A percentile compares a stretch with the other conserved stretches of the same genome.
Conservation (phyloP, 2,113 vertebrate species). For the Nannospalax galili region DNA sequence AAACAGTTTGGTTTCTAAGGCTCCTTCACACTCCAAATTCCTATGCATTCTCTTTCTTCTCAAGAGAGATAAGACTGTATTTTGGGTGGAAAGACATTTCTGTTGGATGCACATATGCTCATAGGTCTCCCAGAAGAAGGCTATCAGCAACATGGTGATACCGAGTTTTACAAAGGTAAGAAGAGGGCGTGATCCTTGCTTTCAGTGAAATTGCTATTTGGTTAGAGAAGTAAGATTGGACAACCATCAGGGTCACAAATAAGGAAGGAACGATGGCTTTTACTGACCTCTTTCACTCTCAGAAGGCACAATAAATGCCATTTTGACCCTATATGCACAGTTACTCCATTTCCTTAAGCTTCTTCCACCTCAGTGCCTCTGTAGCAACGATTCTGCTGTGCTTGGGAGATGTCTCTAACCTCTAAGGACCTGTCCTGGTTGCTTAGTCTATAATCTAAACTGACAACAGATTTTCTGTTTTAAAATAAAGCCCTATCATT, state of each 20-base stretch:
- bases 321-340: conserved; percentile 1
- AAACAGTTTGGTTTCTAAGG: background rate
- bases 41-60: conserved; percentile 18
- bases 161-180: background rate
- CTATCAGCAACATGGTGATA: background rate
- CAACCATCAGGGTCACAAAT: background rate
- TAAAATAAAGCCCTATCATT: conserved; percentile 53
- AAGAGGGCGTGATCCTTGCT: background rate
- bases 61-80: background rate
- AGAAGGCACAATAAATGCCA: conserved; percentile 13
- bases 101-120: background rate
- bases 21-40: background rate
- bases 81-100: background rate
- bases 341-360: conserved; percentile 17
- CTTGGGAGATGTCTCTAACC: conserved; percentile 58
- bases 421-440: conserved; percentile 69
- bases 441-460: conserved; percentile 71
- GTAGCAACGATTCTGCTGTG: conserved; percentile 17
- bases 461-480: conserved; percentile 69
- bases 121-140: background rate
- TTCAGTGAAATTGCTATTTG: background rate
- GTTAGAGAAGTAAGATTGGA: background rate
- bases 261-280: background rate
- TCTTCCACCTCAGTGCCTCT: conserved; percentile 51
- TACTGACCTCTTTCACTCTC: background rate